Evolutionary conservation across 2,797 vertebrate species (phyloP).

Genomic region (Melanotaenia boesemani): DNA sequence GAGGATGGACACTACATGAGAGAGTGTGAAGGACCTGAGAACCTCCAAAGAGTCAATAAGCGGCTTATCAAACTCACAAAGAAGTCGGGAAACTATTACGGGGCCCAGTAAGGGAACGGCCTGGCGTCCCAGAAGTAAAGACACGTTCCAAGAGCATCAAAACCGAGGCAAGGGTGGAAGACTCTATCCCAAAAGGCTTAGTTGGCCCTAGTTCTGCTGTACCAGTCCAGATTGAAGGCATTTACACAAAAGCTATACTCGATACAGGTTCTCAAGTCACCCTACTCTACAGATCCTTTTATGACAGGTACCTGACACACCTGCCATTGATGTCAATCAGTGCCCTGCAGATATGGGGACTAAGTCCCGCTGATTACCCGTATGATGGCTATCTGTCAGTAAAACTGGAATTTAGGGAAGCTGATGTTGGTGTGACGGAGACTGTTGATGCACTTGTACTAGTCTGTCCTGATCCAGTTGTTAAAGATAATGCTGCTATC

Average conservation of each 20-base stretch:
- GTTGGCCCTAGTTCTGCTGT: constrained; percentile 12
- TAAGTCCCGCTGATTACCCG: no score
- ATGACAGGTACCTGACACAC: constrained; percentile 47
- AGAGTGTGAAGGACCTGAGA: constrained; percentile 23
- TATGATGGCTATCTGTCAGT: no score
- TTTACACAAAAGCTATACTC: constrained; percentile 40
- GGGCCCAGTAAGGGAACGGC: constrained; percentile 38
- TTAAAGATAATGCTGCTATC: constrained; percentile 14
- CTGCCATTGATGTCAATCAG: constrained; percentile 34
- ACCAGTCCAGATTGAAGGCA: constrained; percentile 24
- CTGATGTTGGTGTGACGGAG: no score
- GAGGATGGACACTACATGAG: constrained; percentile 40
- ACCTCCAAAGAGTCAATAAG: constrained; percentile 32
- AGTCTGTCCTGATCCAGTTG: constrained; percentile 31
- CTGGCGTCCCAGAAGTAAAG: neutral
- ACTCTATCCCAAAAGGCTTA: constrained; percentile 34
- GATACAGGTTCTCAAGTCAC: constrained; percentile 47
- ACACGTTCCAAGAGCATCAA: constrained; percentile 27
- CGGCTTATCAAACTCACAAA: constrained; percentile 24
- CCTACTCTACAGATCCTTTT: constrained; percentile 34
- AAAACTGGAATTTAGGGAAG: no score
- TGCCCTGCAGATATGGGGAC: no score
- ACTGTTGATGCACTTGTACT: constrained; percentile 39
- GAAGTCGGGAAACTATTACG: constrained; percentile 35
- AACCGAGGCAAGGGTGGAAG: neutral